A percentile compares a stretch with the other conserved stretches of the same genome.
Conservation (phyloP, 2,797 vertebrate genomes). For the Enteromius viviparus region DNA sequence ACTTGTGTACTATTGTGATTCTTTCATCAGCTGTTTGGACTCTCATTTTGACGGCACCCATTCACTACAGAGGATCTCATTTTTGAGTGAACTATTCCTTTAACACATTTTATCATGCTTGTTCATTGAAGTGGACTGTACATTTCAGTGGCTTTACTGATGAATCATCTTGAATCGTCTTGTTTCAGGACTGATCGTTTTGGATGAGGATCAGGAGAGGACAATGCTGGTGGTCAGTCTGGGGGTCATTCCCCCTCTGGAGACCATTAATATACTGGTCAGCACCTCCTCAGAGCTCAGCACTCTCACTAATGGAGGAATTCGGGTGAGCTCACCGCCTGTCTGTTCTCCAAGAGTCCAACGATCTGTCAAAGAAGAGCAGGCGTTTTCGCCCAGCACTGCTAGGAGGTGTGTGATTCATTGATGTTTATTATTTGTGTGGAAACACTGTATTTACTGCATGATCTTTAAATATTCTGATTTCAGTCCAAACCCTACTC, state of each 20-base stretch:
- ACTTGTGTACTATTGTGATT: background rate
- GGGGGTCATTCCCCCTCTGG: slow-evolving; percentile 87
- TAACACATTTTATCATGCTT: background rate
- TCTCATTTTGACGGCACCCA: background rate
- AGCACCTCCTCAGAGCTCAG: slow-evolving; percentile 94
- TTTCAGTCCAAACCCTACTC: no score
- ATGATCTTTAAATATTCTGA: background rate
- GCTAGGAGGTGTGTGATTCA: slow-evolving; percentile 74
- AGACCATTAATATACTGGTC: slow-evolving; percentile 88
- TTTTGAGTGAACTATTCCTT: background rate
- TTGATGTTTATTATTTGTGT: background rate
- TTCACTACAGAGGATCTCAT: background rate
- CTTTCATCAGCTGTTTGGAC: background rate
- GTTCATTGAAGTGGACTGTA: background rate
- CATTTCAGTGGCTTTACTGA: slow-evolving; percentile 5
- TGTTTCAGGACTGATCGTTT: slow-evolving; percentile 78
- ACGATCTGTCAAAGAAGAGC: slow-evolving; percentile 79
- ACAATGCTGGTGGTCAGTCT: slow-evolving; percentile 91
- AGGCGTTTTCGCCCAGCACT: slow-evolving; percentile 78
- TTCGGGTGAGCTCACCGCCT: slow-evolving; percentile 86
- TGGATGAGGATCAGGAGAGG: slow-evolving; percentile 94
- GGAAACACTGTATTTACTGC: background rate
- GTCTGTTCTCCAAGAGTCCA: slow-evolving; percentile 88
- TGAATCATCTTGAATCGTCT: slow-evolving; percentile 39
- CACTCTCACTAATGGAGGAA: slow-evolving; percentile 86